These are phyloP conservation scores for Drosophila melanosoma DNA, from an alignment of 2,888 invertebrate genomes.

Conservation along the genomic window DNA sequence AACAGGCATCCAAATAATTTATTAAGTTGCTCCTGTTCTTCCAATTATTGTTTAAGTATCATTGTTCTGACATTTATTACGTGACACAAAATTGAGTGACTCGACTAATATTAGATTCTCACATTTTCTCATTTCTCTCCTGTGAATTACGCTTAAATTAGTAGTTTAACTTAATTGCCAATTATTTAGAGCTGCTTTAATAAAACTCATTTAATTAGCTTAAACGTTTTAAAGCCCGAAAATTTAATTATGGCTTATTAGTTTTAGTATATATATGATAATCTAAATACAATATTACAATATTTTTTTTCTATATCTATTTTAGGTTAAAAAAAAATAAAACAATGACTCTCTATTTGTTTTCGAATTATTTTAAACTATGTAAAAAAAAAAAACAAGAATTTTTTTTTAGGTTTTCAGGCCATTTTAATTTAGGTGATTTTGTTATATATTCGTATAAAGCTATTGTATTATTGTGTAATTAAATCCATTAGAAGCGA, in stretches of 20 bases:
- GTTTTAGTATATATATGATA: not conserved
- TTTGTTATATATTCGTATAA: too few species aligned
- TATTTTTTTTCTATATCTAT: too few species aligned
- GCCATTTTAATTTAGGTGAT: too few species aligned
- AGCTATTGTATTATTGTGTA: too few species aligned
- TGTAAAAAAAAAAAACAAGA: too few species aligned
- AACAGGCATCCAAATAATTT: conserved; percentile 23
- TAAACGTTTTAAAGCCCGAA: too few species aligned
- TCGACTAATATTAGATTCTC: not conserved
- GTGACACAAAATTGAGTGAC: conserved; percentile 24
- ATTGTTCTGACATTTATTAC: conserved; percentile 20
- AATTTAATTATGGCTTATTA: not conserved
- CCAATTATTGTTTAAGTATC: not conserved
- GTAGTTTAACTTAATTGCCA: not conserved
- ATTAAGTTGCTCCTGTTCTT: not conserved
- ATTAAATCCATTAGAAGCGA: too few species aligned
- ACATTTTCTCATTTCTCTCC: not conserved
- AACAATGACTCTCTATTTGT: too few species aligned
- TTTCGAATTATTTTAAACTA: too few species aligned
- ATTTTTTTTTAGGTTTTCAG: too few species aligned
- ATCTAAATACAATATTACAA: not conserved
- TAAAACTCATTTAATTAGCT: not conserved
- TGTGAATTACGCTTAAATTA: not conserved
- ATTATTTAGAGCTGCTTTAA: not conserved
- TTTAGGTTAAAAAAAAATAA: too few species aligned